Evolutionary conservation across 2,113 vertebrate species (phyloP).

Genomic region (Numenius arquata): DNA sequence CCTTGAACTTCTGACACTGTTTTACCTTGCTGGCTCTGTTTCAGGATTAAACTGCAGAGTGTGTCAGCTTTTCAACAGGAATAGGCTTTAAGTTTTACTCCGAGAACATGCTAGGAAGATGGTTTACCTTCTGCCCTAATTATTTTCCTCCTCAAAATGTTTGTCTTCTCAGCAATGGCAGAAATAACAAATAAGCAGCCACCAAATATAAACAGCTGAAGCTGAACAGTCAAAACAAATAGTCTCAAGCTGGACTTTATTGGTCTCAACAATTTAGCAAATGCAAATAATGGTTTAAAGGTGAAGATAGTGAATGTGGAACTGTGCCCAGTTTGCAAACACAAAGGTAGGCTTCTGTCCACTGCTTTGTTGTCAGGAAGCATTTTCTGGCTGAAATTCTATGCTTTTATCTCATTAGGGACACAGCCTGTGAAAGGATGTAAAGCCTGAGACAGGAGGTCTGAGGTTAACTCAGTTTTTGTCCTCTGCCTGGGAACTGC

Average conservation of each 20-base stretch:
- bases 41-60: conserved; percentile 4
- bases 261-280: not conserved
- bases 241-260: not conserved
- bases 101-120: not conserved
- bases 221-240: not conserved
- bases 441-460: not conserved
- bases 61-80: not conserved
- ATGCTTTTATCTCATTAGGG: not conserved
- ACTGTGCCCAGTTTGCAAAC: not conserved
- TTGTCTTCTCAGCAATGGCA: not conserved
- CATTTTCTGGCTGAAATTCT: not conserved
- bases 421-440: not conserved
- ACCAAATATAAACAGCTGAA: not conserved
- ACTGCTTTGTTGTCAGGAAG: not conserved
- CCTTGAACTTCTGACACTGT: conserved; percentile 32
- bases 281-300: not conserved
- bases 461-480: not conserved
- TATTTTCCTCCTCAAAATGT: not conserved
- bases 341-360: not conserved
- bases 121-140: not conserved
- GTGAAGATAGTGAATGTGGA: not conserved
- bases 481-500: not conserved
- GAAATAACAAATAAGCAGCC: not conserved
- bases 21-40: not conserved
- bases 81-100: not conserved